Evolutionary conservation across 2,888 invertebrate species (phyloP).

Genomic region (Aplocera efformata): DNA sequence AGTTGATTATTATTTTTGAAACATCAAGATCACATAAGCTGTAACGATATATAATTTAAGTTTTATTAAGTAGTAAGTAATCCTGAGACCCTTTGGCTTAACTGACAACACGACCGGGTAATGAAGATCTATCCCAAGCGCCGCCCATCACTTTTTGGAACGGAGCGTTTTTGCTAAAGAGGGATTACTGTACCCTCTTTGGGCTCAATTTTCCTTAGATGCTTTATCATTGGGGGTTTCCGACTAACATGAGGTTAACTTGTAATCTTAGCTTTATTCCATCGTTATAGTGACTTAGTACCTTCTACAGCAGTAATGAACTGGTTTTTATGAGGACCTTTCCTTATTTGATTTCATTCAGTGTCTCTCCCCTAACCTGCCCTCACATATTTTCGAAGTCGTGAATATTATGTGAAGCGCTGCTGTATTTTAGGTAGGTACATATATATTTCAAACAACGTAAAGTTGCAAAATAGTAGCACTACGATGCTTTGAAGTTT

Average conservation of each 20-base stretch:
- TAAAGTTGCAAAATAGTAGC: conserved; percentile 3
- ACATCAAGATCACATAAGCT: too few relatives aligned
- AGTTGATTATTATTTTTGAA: too few relatives aligned
- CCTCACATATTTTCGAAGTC: too few relatives aligned
- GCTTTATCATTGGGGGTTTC: conserved; percentile 79
- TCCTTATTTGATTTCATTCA: conserved; percentile 53
- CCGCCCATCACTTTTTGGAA: conserved; percentile 79
- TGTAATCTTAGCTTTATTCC: conserved; percentile 80
- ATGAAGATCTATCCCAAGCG: conserved; percentile 76
- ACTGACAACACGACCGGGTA: conserved; percentile 75
- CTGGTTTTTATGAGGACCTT: conserved; percentile 62
- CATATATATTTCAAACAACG: conserved; percentile 3
- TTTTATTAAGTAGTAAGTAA: conserved; percentile 69
- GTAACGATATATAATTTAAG: conserved; percentile 49
- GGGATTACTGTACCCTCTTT: conserved; percentile 78
- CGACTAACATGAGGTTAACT: conserved; percentile 80
- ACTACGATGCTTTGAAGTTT: conserved; percentile 19
- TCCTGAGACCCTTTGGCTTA: conserved; percentile 72
- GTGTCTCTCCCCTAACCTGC: conserved; percentile 13
- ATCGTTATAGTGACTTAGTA: conserved; percentile 71
- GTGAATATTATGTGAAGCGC: too few relatives aligned
- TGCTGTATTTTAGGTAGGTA: background rate
- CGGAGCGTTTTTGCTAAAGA: conserved; percentile 80
- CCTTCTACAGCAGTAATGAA: conserved; percentile 68
- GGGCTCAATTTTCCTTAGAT: conserved; percentile 75